Conservation (phyloP, 37 sponge, comb jelly and placozoan genomes). For the Geodia barretti region DNA sequence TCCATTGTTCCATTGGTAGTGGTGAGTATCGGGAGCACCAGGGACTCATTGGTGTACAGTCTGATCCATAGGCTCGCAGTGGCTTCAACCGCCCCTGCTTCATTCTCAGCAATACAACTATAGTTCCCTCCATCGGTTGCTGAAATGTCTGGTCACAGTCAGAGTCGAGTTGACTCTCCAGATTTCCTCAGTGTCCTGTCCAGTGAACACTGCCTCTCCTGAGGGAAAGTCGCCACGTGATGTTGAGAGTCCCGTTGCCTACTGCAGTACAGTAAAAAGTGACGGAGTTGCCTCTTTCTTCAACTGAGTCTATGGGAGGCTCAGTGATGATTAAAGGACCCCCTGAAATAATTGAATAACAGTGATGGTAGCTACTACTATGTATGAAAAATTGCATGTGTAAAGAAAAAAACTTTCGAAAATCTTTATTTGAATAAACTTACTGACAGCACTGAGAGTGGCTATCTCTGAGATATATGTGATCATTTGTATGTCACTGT, state of each 20-base stretch:
- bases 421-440: too few species aligned
- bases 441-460: too few species aligned
- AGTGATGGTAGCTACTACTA: too few species aligned
- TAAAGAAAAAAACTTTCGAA: too few species aligned
- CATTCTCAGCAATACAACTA: slow-evolving; percentile 35
- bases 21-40: not conserved
- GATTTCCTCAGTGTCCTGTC: not conserved
- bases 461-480: too few species aligned
- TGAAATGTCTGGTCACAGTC: not conserved
- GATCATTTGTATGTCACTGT: not conserved
- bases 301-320: not conserved
- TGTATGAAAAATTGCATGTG: too few species aligned
- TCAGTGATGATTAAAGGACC: not conserved
- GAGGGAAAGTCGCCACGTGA: too few species aligned
- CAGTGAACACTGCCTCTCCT: too few species aligned
- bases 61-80: not conserved
- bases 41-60: not conserved
- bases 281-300: not conserved
- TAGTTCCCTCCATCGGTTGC: slow-evolving; percentile 46
- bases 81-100: slow-evolving; percentile 9
- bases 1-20: not conserved
- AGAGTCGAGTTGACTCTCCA: not conserved
- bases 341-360: not conserved
- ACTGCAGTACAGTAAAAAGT: slow-evolving; percentile 8
- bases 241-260: too few species aligned